Evolutionary conservation across 2,113 vertebrate species (phyloP).

Genomic region (Engraulis encrasicolus): DNA sequence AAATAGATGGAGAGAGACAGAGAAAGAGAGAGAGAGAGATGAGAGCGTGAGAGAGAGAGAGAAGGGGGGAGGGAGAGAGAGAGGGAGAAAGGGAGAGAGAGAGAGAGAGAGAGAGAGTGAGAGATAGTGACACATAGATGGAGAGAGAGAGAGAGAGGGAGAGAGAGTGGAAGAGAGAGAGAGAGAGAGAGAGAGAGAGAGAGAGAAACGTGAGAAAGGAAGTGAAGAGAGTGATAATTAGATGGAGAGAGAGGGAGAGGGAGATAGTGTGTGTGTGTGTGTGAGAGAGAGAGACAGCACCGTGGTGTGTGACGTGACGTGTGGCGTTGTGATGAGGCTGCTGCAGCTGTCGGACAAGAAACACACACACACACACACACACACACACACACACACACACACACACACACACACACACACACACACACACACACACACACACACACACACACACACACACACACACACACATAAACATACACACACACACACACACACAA

Average conservation of each 20-base stretch:
- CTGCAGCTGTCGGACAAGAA: too few relatives aligned
- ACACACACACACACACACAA: too few relatives aligned
- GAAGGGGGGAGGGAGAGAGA: conserved; percentile 10
- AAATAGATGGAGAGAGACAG: neutral
- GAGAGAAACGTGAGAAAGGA: neutral
- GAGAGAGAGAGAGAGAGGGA: neutral
- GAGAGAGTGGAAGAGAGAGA: neutral
- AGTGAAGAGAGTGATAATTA: neutral
- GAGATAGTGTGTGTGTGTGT: neutral
- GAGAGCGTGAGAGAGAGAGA: conserved; percentile 31
- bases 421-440: too few relatives aligned
- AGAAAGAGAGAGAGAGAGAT: too few relatives aligned
- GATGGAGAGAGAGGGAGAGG: conserved; percentile 2
- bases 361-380: too few relatives aligned
- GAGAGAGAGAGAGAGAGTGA: conserved; percentile 13
- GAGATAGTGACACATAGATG: neutral
- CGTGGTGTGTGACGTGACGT: too few relatives aligned
- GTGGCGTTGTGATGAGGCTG: too few relatives aligned
- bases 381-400: too few relatives aligned
- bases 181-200: conserved; percentile 25
- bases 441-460: too few relatives aligned
- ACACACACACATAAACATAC: too few relatives aligned
- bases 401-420: too few relatives aligned
- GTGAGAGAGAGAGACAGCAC: neutral
- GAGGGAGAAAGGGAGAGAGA: conserved; percentile 22